Percentiles rank a stretch among this genome's conserved stretches.
Evolutionary conservation across 1,140 invertebrate species (phyloP).

Genomic region (Mycetomoellerius zeteki): DNA sequence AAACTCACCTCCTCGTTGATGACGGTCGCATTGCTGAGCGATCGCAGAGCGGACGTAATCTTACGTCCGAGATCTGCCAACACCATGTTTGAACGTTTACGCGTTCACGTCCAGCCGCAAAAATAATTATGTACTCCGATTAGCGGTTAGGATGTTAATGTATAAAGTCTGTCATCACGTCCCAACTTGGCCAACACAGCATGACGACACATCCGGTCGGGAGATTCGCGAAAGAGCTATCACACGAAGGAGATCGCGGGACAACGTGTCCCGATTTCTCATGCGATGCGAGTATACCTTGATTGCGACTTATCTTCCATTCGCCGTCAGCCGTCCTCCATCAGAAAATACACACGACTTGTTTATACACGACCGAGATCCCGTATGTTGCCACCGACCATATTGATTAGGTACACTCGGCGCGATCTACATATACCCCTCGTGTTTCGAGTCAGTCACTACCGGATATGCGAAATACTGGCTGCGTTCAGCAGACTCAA

Average conservation of each 20-base stretch:
- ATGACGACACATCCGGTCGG: conserved; percentile 67
- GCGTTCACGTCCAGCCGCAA: conserved; percentile 9
- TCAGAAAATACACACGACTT: background rate
- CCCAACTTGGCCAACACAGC: conserved; percentile 68
- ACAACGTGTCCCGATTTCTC: background rate
- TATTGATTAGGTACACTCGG: conserved; percentile 37
- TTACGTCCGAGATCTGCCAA: conserved; percentile 99
- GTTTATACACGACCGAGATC: conserved; percentile 27
- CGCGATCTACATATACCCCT: background rate
- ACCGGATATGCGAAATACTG: background rate
- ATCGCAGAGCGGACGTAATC: conserved; percentile 99
- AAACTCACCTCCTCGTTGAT: conserved; percentile 98
- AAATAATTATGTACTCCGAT: conserved; percentile 8
- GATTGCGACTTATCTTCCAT: background rate
- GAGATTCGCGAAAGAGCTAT: background rate
- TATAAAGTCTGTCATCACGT: conserved; percentile 59
- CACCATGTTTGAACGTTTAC: conserved; percentile 93
- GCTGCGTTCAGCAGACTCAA: too few species aligned
- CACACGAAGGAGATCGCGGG: background rate
- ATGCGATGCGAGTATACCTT: background rate
- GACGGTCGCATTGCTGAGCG: conserved; percentile 98
- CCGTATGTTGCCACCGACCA: conserved; percentile 11
- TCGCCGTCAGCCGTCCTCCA: background rate
- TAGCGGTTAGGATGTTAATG: conserved; percentile 54
- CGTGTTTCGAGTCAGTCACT: conserved; percentile 14